A percentile compares a stretch with the other conserved stretches of the same genome.
Conservation (phyloP, 1,140 invertebrate genomes). For the Akabosia matsudoensis region DNA sequence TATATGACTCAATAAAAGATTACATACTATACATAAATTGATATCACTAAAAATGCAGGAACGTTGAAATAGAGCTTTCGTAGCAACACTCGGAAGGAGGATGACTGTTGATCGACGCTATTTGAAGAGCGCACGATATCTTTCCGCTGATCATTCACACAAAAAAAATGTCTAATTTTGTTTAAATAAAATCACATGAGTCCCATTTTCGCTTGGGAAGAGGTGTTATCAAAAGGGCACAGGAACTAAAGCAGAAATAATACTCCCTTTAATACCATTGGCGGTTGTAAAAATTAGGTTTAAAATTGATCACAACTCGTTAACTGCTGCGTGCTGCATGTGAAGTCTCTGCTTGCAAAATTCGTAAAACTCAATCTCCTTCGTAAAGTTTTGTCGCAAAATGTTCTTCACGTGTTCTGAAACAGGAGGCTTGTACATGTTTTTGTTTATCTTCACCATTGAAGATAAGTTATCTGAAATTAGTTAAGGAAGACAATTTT, state of each 20-base stretch:
- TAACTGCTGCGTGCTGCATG: constrained; percentile 69
- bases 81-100: neutral
- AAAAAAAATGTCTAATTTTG: neutral
- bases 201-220: no score
- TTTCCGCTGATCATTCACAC: neutral
- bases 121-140: neutral
- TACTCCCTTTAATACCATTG: no score
- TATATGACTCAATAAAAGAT: no score
- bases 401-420: constrained; percentile 79
- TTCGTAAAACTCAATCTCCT: constrained; percentile 87
- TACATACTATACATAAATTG: no score
- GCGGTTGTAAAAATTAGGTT: neutral
- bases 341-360: constrained; percentile 81
- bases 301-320: neutral
- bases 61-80: no score
- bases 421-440: constrained; percentile 80
- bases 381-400: constrained; percentile 79
- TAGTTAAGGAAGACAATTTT: neutral
- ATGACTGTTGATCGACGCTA: neutral
- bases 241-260: constrained; percentile 2
- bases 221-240: no score
- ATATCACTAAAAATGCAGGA: no score
- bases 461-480: constrained; percentile 41
- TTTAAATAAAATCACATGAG: no score
- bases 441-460: constrained; percentile 69